Evolutionary conservation across 2,888 invertebrate species (phyloP), one percentile per base, ranked within the genome.

Genomic region (Oligia latruncula): DNA sequence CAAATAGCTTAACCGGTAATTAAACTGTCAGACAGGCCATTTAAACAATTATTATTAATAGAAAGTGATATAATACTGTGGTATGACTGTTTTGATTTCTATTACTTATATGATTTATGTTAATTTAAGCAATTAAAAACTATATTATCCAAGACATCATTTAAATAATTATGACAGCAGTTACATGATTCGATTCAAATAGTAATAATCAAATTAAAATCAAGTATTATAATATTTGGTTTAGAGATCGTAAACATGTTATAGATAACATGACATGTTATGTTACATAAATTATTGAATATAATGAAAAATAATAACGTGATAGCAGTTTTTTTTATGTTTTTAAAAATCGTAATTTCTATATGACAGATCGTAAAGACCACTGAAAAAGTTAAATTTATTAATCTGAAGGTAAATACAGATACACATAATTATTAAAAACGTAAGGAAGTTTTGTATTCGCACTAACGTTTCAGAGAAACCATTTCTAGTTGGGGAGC

Each of bases 381-480:
- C 35, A 43, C 11, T 3, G n/a, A 58, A 35, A 55, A 29, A 49
- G 4, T 15, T 9, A 71, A 52, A 67, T 55, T 49, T 29, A 23
- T 55, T 29, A n/a, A 46, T 20, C 11, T 66, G n/a, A n/a, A 40
- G 15, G 65, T 81, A 70, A 35, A 82, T 64, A 46, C 70, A 85
- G 74, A 88, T 71, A 83, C 82, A 84, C 83, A 62, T 71, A 40
- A 62, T 85, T 85, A 86, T 87, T 80, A 83, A 86, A 91, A 87
- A 91, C 84, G 89, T 90, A 88, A 92, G 92, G 92, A 93, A 93
- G 91, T 92, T 87, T 91, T 90, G 91, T 90, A 92, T 92, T 91
- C 90, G 90, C 90, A 90, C 90, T 91, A 90, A 93, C 90, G 90
- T 93, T 94, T 94, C 93, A 90, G 88, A 92, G 94, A 94, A 94